A percentile compares a stretch with the other conserved stretches of the same genome.
Conservation (phyloP, 1,140 invertebrate species). For the Rhagoletis zephyria region DNA sequence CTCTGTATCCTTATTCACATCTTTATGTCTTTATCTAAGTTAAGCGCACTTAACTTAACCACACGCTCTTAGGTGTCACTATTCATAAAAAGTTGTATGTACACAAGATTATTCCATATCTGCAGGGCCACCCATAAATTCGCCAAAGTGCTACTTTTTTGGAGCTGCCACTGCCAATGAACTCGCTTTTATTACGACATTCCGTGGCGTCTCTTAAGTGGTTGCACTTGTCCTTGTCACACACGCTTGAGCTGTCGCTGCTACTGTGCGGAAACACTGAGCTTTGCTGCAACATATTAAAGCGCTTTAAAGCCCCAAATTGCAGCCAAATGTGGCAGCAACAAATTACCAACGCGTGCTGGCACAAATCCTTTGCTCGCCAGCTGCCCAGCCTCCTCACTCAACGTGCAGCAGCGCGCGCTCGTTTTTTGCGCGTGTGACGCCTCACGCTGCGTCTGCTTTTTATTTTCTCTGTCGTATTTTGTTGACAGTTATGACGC, state of each 20-base stretch:
- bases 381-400: not conserved
- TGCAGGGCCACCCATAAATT: no score
- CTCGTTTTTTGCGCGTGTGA: not conserved
- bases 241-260: not conserved
- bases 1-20: not conserved
- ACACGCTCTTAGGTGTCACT: not conserved
- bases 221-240: not conserved
- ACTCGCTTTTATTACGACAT: not conserved
- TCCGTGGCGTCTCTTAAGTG: not conserved
- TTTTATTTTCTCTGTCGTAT: not conserved
- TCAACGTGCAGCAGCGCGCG: not conserved
- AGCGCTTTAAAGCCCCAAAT: not conserved
- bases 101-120: not conserved
- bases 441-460: not conserved
- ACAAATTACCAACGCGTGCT: not conserved
- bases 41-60: not conserved
- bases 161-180: not conserved
- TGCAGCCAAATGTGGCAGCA: not conserved
- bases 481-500: slow-evolving; percentile 22
- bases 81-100: not conserved
- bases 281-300: not conserved
- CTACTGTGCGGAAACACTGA: no score
- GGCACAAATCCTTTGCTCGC: not conserved
- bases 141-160: not conserved
- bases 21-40: not conserved